Conservation (phyloP, 2,113 vertebrate genomes). For the Phainopepla nitens region DNA sequence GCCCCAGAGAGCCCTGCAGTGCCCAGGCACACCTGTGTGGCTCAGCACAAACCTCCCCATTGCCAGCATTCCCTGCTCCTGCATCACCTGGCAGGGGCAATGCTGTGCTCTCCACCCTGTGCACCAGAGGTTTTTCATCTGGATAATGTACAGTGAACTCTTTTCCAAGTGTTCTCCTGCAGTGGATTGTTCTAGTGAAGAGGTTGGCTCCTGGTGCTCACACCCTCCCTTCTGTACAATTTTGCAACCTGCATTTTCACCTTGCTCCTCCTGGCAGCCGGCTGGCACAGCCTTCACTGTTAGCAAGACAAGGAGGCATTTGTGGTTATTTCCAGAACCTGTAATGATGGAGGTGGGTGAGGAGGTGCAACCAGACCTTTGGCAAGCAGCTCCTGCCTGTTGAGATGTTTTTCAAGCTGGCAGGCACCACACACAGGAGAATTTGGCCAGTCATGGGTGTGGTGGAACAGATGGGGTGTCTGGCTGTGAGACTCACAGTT, state of each 20-base stretch:
- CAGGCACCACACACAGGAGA: neutral
- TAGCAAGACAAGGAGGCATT: neutral
- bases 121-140: neutral
- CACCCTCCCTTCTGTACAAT: neutral
- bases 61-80: rapidly evolving
- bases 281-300: neutral
- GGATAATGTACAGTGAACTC: rapidly evolving
- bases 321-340: neutral
- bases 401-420: neutral
- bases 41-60: neutral
- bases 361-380: neutral
- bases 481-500: neutral
- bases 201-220: neutral
- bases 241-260: neutral
- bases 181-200: neutral
- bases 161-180: neutral
- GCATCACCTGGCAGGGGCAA: rapidly evolving
- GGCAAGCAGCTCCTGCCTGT: neutral
- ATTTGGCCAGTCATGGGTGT: neutral
- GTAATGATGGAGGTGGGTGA: neutral
- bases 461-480: neutral
- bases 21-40: rapidly evolving
- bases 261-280: neutral
- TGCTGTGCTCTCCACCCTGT: rapidly evolving
- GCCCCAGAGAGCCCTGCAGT: neutral